Evolutionary conservation across 2,888 invertebrate genomes (phyloP).

Genomic region (Dione juno): DNA sequence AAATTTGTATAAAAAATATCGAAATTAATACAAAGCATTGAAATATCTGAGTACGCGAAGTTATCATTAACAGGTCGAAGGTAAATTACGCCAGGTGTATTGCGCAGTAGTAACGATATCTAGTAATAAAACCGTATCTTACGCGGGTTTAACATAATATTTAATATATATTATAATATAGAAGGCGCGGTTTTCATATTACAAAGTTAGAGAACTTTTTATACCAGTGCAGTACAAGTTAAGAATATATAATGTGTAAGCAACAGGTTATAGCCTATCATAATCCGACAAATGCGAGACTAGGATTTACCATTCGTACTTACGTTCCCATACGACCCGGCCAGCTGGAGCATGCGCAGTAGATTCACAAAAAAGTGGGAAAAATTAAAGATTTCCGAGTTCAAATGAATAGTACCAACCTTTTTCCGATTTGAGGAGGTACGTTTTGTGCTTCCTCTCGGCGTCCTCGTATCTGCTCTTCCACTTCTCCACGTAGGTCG

Average conservation of each 20-base stretch:
- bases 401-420: slow-evolving; percentile 77
- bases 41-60: neutral
- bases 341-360: slow-evolving; percentile 73
- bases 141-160: slow-evolving; percentile 37
- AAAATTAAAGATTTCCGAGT: slow-evolving; percentile 51
- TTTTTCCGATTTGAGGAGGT: slow-evolving; percentile 88
- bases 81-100: slow-evolving; percentile 48
- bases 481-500: slow-evolving; percentile 85
- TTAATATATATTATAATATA: slow-evolving; percentile 39
- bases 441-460: slow-evolving; percentile 86
- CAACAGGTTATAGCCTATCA: slow-evolving; percentile 79
- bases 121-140: slow-evolving; percentile 14
- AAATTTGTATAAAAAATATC: slow-evolving; percentile 35
- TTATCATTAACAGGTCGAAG: slow-evolving; percentile 26
- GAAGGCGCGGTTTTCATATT: slow-evolving; percentile 11
- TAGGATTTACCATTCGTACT: slow-evolving; percentile 71
- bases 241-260: slow-evolving; percentile 70
- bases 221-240: slow-evolving; percentile 48
- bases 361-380: slow-evolving; percentile 49
- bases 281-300: slow-evolving; percentile 77
- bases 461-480: slow-evolving; percentile 88
- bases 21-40: slow-evolving; percentile 27
- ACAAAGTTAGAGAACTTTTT: slow-evolving; percentile 30
- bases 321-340: slow-evolving; percentile 71
- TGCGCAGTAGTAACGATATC: slow-evolving; percentile 54